Conservation (phyloP, 2,113 vertebrate species). For the Gavialis gangeticus region DNA sequence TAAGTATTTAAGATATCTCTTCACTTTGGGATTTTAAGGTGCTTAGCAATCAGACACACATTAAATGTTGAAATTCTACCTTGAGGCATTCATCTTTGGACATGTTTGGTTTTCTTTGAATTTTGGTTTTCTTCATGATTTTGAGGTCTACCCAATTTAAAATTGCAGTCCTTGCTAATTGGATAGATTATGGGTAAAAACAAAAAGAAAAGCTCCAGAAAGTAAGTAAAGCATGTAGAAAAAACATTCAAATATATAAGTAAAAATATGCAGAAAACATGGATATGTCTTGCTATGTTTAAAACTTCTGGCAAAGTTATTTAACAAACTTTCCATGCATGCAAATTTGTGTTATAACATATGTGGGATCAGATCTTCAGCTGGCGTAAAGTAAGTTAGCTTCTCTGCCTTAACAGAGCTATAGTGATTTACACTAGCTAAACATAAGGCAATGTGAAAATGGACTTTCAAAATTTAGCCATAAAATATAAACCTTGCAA, state of each 20-base stretch:
- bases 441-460: background rate
- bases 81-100: background rate
- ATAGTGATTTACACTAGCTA: background rate
- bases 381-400: background rate
- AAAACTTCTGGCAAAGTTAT: background rate
- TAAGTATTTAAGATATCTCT: background rate
- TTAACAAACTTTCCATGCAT: background rate
- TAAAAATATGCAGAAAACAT: background rate
- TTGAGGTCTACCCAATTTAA: background rate
- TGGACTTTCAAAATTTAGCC: background rate
- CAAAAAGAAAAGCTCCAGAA: background rate
- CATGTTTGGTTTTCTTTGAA: background rate
- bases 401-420: background rate
- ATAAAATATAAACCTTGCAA: background rate
- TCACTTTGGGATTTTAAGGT: background rate
- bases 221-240: background rate
- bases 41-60: background rate
- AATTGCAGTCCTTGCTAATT: background rate
- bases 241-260: background rate
- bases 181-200: background rate
- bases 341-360: background rate
- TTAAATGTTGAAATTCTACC: background rate
- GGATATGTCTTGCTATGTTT: background rate
- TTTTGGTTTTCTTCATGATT: background rate
- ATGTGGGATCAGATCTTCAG: background rate